A percentile compares a stretch with the other conserved stretches of the same genome.
Conservation (phyloP, 1,140 invertebrate genomes). For the Pararge aegeria region DNA sequence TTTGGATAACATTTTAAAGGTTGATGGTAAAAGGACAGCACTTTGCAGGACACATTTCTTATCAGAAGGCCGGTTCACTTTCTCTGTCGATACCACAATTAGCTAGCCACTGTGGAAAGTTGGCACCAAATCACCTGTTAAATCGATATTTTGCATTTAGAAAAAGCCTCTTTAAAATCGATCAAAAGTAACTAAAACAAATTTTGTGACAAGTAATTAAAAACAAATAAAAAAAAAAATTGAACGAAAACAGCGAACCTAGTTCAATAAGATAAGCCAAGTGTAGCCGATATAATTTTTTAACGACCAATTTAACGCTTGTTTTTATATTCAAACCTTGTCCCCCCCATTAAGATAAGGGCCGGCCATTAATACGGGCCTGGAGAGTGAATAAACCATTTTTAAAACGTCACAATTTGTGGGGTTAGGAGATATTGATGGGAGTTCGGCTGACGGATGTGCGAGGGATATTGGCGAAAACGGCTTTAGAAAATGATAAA, state of each 20-base stretch:
- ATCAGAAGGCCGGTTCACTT: no score
- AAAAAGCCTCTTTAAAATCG: no score
- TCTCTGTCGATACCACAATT: no score
- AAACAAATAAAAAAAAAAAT: not conserved
- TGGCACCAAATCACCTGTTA: no score
- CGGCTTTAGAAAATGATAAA: not conserved
- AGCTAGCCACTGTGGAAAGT: no score
- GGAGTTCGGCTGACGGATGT: not conserved
- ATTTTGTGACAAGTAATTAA: no score
- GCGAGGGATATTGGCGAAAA: not conserved
- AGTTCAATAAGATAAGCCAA: not conserved
- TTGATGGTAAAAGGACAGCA: no score
- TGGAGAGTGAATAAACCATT: conserved; percentile 4
- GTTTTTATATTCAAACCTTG: conserved; percentile 6
- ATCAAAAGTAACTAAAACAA: no score
- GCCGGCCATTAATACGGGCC: not conserved
- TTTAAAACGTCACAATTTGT: conserved; percentile 6
- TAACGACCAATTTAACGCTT: not conserved
- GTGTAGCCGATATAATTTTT: not conserved
- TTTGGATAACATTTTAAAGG: not conserved
- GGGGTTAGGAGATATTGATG: conserved; percentile 3
- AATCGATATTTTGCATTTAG: no score
- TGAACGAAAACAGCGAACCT: not conserved
- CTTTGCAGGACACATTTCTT: no score
- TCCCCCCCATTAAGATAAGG: conserved; percentile 3